These are phyloP conservation scores for Drosophila saltans DNA, from an alignment of 1,140 invertebrate species.

Conservation along the genomic window DNA sequence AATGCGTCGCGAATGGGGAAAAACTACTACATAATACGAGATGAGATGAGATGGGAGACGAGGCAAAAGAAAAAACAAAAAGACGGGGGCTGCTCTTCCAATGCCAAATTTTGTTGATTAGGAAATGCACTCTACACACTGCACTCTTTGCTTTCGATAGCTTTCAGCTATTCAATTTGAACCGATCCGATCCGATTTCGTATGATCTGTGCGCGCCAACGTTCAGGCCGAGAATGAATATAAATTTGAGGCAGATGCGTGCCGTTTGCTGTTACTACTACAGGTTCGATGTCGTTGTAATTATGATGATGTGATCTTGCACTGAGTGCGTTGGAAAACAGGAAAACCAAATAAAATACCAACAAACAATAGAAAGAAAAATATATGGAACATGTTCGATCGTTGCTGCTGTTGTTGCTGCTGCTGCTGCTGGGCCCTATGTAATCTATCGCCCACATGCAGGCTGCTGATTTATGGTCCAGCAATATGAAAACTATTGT, in stretches of 20 bases:
- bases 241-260: slow-evolving; percentile 34
- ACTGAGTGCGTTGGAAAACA: slow-evolving; percentile 45
- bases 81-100: slow-evolving; percentile 57
- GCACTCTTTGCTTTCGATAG: slow-evolving; percentile 33
- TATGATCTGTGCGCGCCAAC: slow-evolving; percentile 56
- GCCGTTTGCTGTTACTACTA: slow-evolving; percentile 26
- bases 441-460: slow-evolving; percentile 55
- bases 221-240: slow-evolving; percentile 68
- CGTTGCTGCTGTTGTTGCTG: too few relatives aligned
- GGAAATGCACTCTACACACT: slow-evolving; percentile 62
- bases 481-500: slow-evolving; percentile 88
- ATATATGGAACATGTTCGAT: slow-evolving; percentile 68
- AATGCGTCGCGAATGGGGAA: slow-evolving; percentile 48
- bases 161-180: slow-evolving; percentile 1
- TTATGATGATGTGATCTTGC: slow-evolving; percentile 44
- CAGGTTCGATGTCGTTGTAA: background rate
- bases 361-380: background rate
- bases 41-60: too few relatives aligned
- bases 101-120: slow-evolving; percentile 60
- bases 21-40: slow-evolving; percentile 26
- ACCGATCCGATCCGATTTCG: background rate
- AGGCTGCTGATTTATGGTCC: slow-evolving; percentile 42
- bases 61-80: slow-evolving; percentile 21
- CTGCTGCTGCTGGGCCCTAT: slow-evolving; percentile 31
- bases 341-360: slow-evolving; percentile 14